Base-by-base conservation (phyloP, 2,113 vertebrate species). In the Ceyx margarethae region DNA sequence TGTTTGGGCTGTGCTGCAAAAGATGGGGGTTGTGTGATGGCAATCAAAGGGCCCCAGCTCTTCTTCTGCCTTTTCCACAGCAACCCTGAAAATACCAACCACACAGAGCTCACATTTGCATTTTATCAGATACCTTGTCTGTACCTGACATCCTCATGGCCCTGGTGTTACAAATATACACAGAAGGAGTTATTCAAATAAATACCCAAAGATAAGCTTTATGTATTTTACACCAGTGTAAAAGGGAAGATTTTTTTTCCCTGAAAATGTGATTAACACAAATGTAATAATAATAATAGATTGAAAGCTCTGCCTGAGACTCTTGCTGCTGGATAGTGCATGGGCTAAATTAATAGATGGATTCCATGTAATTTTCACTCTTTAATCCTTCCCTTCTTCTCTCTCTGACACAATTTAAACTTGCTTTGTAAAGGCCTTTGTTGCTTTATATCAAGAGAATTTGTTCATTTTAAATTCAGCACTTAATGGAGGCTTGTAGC, bases 21-120 rank as follows among this genome's bases (percentile, higher is more conserved):
- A 75, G 69, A 48, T n/a, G 31, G 48, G 85, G 58, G 66, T 17
- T 61, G 18, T n/a, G 62, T 40, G 28, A 23, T 31, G 66, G 56
- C 22, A 72, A 76, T 75, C 48, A 21, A 6, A 76, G 20, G 37
- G n/a, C 51, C 78, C 37, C 88, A 94, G 80, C 62, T 94, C 66
- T 15, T 66, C 68, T 74, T 57, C 48, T 85, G 73, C 56, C 73
- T 76, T 60, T 82, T 76, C 60, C 58, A 40, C 66, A 76, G 60
- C 67, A 48, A 8, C 57, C 45, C 45, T n/a, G 45, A 93, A 90
- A 87, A 28, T 17, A 29, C 82, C 46, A 25, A 79, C 10, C 60
- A 31, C 43, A 4, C 68, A 51, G 29, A 42, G 56, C 20, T 18
- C 56, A 23, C 61, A 81, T 85, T 69, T 85, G 71, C 80, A 73